Evolutionary conservation across 1,140 invertebrate genomes (phyloP).

Genomic region (Scaptodrosophila lebanonensis): DNA sequence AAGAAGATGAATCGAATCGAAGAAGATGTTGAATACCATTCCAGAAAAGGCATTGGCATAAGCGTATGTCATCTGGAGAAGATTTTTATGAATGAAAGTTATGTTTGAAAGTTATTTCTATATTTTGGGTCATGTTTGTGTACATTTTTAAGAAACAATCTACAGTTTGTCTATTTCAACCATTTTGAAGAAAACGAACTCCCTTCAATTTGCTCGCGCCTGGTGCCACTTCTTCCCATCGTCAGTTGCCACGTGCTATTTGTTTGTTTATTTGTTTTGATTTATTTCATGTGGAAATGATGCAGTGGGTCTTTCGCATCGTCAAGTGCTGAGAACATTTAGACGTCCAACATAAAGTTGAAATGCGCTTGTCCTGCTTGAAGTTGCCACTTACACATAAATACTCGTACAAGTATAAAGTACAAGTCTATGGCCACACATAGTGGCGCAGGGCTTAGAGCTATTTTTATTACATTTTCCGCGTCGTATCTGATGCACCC

Average conservation of each 20-base stretch:
- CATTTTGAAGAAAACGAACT: no score
- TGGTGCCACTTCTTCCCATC: slow-evolving; percentile 2
- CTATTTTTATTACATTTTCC: slow-evolving; percentile 73
- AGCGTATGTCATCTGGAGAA: no score
- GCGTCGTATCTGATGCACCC: slow-evolving; percentile 37
- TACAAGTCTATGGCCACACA: not conserved
- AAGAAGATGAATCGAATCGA: no score
- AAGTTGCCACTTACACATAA: slow-evolving; percentile 2
- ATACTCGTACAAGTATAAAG: slow-evolving; percentile 1
- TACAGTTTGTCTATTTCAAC: no score
- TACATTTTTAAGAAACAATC: no score
- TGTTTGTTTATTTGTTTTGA: slow-evolving; percentile 70
- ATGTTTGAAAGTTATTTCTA: no score
- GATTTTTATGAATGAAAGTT: no score
- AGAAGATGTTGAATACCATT: no score
- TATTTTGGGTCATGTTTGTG: no score
- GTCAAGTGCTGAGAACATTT: slow-evolving; percentile 1
- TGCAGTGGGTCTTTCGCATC: slow-evolving; percentile 47
- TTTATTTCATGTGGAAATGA: slow-evolving; percentile 73
- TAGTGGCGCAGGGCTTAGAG: slow-evolving; percentile 36
- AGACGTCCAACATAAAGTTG: slow-evolving; percentile 11
- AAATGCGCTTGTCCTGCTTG: slow-evolving; percentile 16
- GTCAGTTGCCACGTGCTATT: slow-evolving; percentile 41
- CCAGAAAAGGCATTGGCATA: no score
- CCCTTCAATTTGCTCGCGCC: no score